Evolutionary conservation across 2,797 vertebrate genomes (phyloP), one percentile per base, ranked within the genome.

Genomic region (Oreochromis mossambicus): DNA sequence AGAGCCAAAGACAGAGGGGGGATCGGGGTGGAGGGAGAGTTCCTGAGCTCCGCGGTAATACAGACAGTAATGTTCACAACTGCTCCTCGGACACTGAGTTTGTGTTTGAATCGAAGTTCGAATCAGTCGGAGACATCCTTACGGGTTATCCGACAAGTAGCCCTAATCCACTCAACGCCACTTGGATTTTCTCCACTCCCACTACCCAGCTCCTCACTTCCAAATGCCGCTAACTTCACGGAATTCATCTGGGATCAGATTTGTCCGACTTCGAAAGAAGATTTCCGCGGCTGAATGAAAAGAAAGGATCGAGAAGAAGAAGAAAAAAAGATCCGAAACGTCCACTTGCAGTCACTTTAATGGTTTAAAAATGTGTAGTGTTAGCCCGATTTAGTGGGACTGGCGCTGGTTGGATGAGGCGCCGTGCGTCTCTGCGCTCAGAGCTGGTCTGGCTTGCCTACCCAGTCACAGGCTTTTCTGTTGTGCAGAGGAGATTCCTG

Each of bases 371-470:
- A 86, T 17, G 88, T 77, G 84, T 12, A 86, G 87, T 86, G 92
- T 81, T 19, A n/a, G 46, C 50, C 88, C 80, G 86, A 88, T 80
- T 90, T 86, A 19, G 86, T 89, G 81, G 88, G 85, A 76, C 89
- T 91, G 87, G 88, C 87, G 86, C 93, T 91, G 89, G 90, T 94
- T 93, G 93, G 92, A 93, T 83, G 93, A 92, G 92, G 94, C 92
- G 92, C 92, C 91, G 95, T 56, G 93, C 93, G 92, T 92, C 91
- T 91, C 79, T 90, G 92, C 90, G 90, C 92, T 32, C 92, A 80
- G 83, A 81, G 90, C 86, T 89, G 86, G 14, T 90, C 83, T 92
- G 78, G 88, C 92, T 90, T 81, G 73, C 83, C 89, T 88, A 32
- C 86, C 84, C 84, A 91, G 87, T 88, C 91, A 91, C 90, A 92